Evolutionary conservation across 2,113 vertebrate species (phyloP), one percentile per base, ranked within the genome.

Genomic region (Campylomormyrus tamandua): DNA sequence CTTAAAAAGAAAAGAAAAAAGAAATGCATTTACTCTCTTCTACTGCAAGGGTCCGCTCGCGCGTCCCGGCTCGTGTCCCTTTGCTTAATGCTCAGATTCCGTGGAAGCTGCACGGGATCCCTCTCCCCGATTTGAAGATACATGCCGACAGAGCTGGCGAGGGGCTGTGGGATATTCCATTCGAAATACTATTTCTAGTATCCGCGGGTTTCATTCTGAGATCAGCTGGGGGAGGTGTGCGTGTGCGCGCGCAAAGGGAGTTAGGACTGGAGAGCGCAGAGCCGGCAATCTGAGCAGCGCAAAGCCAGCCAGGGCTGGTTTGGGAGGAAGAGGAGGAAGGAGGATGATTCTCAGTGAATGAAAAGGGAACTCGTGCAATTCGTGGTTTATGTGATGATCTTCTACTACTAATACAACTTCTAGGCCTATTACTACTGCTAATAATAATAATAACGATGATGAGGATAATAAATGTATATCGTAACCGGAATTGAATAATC

Each of bases 161-260:
- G 35, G 52, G 50, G 77, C 52, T 62, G 35, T 84, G 80, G 50
- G 80, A 84, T 52, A 89, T 39, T 89, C 77, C 89, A 89, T 52
- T 56, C 52, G 52, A 84, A 62, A 62, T 39, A 42, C 74, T 84
- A 45, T 56, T 88, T 58, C 89, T 83, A 53, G 89, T 49, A 89
- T 77, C 62, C 88, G 85, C 58, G 53, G 45, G 83, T 46, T 53
- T 58, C 89, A 53, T 62, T 53, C 46, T 52, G 85, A 87, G 49
- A 87, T 89, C 88, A 89, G 9, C 49, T 80, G 88, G 46, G 49
- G 31, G 48, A 77, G 35, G 56, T 42, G 27, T 19, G 53, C 13
- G 46, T 52, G 89, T 49, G 31, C 24, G 49, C 19, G 89, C 48
- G 50, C 10, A 13, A 42, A 39, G 74, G 35, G 74, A 46, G 46